A percentile compares a stretch with the other conserved stretches of the same genome.
phyloP scores from a whole-genome alignment of 2,888 invertebrate species.

The Lymantria monacha region DNA sequence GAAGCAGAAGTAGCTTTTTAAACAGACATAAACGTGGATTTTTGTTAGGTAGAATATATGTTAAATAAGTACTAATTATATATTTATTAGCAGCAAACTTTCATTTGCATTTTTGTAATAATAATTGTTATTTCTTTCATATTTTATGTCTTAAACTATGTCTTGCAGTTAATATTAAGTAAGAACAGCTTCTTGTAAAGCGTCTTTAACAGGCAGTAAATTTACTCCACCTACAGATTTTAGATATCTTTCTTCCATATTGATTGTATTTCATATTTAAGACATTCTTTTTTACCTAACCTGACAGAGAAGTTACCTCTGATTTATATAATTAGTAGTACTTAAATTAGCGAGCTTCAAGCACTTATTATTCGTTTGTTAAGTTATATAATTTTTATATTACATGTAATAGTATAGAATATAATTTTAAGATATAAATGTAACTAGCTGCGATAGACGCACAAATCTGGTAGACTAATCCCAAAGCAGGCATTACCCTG shows the following conservation, averaged over 20 bases:
- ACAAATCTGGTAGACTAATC: conserved; percentile 40
- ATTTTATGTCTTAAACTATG: no score
- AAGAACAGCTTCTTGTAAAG: no score
- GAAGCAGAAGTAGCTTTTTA: conserved; percentile 14
- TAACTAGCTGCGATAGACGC: conserved; percentile 54
- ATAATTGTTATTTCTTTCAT: no score
- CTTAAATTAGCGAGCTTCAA: conserved; percentile 43
- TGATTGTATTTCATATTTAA: neutral
- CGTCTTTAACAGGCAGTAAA: no score
- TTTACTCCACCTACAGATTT: no score
- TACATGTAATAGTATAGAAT: conserved; percentile 54
- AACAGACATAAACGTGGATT: no score
- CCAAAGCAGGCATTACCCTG: conserved; percentile 29
- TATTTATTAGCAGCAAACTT: no score
- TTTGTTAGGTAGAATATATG: no score
- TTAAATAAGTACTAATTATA: no score
- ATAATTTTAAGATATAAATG: conserved; percentile 52
- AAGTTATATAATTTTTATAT: conserved; percentile 43
- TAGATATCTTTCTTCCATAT: neutral
- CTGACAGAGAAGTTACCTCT: conserved; percentile 39
- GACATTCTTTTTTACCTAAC: neutral
- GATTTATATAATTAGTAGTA: conserved; percentile 36
- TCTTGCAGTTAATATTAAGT: no score
- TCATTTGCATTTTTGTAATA: no score
- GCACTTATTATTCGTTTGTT: conserved; percentile 52